Base-by-base conservation (phyloP, 2,888 invertebrate genomes). In the Ophion obscuratus region DNA sequence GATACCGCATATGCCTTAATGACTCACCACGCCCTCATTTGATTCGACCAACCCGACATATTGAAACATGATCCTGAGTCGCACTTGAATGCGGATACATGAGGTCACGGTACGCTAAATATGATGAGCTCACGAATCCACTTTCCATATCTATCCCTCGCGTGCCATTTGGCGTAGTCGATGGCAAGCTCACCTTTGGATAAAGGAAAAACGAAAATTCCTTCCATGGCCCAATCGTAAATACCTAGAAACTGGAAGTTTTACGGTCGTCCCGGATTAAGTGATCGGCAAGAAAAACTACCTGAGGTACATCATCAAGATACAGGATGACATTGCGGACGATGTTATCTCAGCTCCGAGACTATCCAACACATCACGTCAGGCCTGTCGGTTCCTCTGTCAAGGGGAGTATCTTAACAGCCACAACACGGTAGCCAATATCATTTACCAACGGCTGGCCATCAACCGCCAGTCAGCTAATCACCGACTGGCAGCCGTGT, bases 91-190 rank as follows among this genome's bases (percentile, higher is more conserved):
- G 74, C 20, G 36, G 7, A 36, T 36, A 83, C 68, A 78, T 74
- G 83, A 79, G 83, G 75, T 83, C 75, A 68, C 62, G 67, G 9
- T 53, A 68, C 53, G 53, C 61, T 27, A 78, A 74, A 27, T 57
- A 14, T 75, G 74, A 70, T 68, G 68, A 70, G 62, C 64, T 70
- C 76, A 75, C 75, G 70, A 80, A 44, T 59, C 59, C 24, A 10
- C 40, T 24, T 36, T 40, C 59, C 31, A 36, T n/a, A 47, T 64
- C 44, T 36, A 64, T 75, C 27, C 59, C 27, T 9, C 53, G 44
- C 67, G 44, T 24, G 24, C 40, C 67, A 20, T 59, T 73, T 53
- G 59, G 59, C 68, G 62, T 62, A 75, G 68, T 59, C 75, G 62
- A 61, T 75, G 62, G 61, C 61, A 53, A 75, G 14, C 64, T 57